Percentiles rank a stretch among this genome's conserved stretches.
These are phyloP conservation scores for Dasyprocta punctata DNA, from an alignment of 2,113 vertebrate genomes.

Conservation along the genomic window DNA sequence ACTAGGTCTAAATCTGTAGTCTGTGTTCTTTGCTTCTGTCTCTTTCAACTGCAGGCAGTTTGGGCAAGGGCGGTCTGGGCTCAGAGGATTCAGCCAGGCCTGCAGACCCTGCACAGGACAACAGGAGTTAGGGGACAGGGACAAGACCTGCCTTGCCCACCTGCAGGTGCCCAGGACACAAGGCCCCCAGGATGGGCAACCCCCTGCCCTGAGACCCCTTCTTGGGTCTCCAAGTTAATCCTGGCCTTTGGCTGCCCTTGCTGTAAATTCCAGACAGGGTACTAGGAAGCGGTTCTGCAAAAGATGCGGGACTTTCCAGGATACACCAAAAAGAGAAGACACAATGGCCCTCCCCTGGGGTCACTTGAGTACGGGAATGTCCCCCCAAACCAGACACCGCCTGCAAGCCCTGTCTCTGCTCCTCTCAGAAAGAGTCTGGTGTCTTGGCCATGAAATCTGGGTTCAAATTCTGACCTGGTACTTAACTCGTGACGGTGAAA, in stretches of 20 bases:
- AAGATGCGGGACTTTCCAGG: conserved; percentile 65
- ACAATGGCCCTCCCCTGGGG: not conserved
- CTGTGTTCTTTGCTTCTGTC: not conserved
- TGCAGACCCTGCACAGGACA: not conserved
- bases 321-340: not conserved
- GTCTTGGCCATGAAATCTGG: not conserved
- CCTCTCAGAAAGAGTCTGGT: not conserved
- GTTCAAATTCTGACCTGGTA: not conserved
- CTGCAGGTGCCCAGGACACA: not conserved
- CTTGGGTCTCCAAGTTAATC: not conserved
- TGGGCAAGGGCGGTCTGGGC: not conserved
- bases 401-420: not conserved
- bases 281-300: conserved; percentile 44
- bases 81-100: too few relatives aligned
- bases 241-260: conserved; percentile 30
- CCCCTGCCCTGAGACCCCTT: not conserved
- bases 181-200: not conserved
- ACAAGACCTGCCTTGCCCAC: not conserved
- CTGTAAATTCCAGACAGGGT: not conserved
- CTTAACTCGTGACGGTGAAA: not conserved
- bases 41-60: not conserved
- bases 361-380: not conserved
- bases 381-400: not conserved
- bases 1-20: not conserved
- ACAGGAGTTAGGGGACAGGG: accelerated